These are phyloP conservation scores for Drosophila lini DNA, from an alignment of 1,140 invertebrate genomes.

Conservation along the genomic window DNA sequence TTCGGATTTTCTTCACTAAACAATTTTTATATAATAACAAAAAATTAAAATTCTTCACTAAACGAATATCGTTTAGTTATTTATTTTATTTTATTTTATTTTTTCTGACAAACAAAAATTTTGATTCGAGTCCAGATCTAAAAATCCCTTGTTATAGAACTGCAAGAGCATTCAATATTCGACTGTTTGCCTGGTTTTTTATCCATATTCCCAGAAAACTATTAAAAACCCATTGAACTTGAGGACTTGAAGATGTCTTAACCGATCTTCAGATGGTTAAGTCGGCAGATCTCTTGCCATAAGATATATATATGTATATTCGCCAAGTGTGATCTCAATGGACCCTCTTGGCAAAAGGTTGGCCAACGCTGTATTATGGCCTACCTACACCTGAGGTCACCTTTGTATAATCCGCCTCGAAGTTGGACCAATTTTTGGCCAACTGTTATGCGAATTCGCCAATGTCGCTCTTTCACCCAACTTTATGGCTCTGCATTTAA, in stretches of 20 bases:
- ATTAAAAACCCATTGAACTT: constrained; percentile 4
- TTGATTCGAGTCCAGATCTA: not conserved
- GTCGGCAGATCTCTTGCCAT: not conserved
- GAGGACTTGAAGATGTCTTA: not conserved
- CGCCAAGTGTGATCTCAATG: constrained; percentile 1
- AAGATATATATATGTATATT: not conserved
- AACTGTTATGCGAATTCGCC: constrained; percentile 24
- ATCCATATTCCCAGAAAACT: not conserved
- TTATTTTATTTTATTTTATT: too few species aligned
- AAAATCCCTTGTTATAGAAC: too few species aligned
- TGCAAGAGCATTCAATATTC: not conserved
- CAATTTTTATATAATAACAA: too few species aligned
- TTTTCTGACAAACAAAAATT: too few species aligned
- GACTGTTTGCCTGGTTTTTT: not conserved
- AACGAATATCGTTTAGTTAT: too few species aligned
- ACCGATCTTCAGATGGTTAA: constrained; percentile 3
- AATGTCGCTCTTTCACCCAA: constrained; percentile 17
- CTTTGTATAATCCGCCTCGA: constrained; percentile 18
- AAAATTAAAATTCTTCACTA: too few species aligned
- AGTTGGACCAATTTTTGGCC: constrained; percentile 14
- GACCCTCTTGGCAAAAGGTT: constrained; percentile 3
- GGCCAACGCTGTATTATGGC: constrained; percentile 38
- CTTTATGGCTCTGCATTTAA: constrained; percentile 31
- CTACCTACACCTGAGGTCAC: constrained; percentile 26
- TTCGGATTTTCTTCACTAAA: too few species aligned